phyloP scores from a whole-genome alignment of 2,888 invertebrate species.

The Anthophora plumipes region DNA sequence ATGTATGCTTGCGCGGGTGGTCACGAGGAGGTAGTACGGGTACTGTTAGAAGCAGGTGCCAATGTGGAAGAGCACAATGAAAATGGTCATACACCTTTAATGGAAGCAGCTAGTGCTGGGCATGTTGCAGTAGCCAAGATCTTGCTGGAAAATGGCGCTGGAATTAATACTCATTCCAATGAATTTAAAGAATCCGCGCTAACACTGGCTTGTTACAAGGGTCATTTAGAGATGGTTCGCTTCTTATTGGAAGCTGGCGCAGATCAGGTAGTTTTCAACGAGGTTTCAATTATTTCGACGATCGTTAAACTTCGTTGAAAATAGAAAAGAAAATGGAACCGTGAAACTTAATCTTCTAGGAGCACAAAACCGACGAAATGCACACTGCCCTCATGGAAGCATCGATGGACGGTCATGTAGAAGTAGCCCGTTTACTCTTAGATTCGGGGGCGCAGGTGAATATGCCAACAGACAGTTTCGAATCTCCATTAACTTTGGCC shows the following conservation, averaged over 20 bases:
- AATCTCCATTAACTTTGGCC: slow-evolving; percentile 98
- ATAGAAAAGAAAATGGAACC: background rate
- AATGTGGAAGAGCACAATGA: slow-evolving; percentile 99
- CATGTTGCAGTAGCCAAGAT: slow-evolving; percentile 97
- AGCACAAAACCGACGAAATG: slow-evolving; percentile 99
- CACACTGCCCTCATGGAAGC: slow-evolving; percentile 99
- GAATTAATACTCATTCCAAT: slow-evolving; percentile 99
- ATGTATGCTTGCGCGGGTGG: slow-evolving; percentile 99
- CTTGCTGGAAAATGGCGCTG: slow-evolving; percentile 96
- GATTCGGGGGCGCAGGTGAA: slow-evolving; percentile 99
- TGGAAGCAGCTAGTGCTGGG: slow-evolving; percentile 99
- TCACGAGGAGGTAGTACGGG: slow-evolving; percentile 96
- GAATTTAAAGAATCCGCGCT: slow-evolving; percentile 99
- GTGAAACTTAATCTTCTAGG: slow-evolving; percentile 86
- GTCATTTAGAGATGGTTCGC: slow-evolving; percentile 98
- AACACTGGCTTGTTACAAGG: slow-evolving; percentile 97
- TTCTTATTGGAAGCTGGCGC: slow-evolving; percentile 98
- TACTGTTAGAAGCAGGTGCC: slow-evolving; percentile 94
- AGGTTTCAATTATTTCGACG: background rate
- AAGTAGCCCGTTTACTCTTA: slow-evolving; percentile 96
- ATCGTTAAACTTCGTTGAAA: too few relatives aligned
- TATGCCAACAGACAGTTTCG: slow-evolving; percentile 99
- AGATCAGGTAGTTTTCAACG: slow-evolving; percentile 86
- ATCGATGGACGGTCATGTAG: slow-evolving; percentile 99
- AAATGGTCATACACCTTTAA: slow-evolving; percentile 99